Conservation (phyloP, 2,797 vertebrate genomes). For the Rhinatrema bivittatum region DNA sequence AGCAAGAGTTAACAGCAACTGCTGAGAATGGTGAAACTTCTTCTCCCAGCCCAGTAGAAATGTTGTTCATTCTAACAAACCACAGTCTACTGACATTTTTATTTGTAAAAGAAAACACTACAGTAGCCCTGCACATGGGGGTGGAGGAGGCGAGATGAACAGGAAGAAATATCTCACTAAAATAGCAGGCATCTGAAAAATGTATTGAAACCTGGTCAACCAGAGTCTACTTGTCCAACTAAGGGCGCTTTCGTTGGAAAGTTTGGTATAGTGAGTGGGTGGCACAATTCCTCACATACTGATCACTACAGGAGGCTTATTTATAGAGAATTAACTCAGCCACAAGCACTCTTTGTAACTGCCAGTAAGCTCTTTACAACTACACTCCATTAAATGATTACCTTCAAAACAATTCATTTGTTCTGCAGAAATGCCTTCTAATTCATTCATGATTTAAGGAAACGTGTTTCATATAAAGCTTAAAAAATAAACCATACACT, state of each 20-base stretch:
- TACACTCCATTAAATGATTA: constrained; percentile 3
- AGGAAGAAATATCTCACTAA: too few relatives aligned
- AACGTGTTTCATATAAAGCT: constrained; percentile 20
- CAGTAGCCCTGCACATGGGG: too few relatives aligned
- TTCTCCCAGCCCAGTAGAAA: too few relatives aligned
- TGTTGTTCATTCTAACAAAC: too few relatives aligned
- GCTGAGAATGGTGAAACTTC: too few relatives aligned
- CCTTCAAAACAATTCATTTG: constrained; percentile 11
- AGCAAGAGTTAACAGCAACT: too few relatives aligned
- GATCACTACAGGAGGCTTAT: constrained; percentile 21
- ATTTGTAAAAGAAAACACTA: too few relatives aligned
- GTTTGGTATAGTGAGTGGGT: constrained; percentile 2
- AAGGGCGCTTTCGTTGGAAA: constrained; percentile 13
- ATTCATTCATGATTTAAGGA: constrained; percentile 22
- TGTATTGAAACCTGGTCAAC: not conserved
- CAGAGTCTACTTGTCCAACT: constrained; percentile 1
- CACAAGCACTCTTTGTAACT: constrained; percentile 14
- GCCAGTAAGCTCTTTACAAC: constrained; percentile 13
- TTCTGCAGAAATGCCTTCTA: constrained; percentile 12
- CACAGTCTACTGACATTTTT: too few relatives aligned
- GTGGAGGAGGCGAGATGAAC: too few relatives aligned
- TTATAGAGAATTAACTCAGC: constrained; percentile 25
- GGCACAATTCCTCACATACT: constrained; percentile 19
- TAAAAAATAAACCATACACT: too few relatives aligned
- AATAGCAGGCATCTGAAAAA: not conserved